These are phyloP conservation scores for Acromyrmex echinatior DNA, from an alignment of 1,140 invertebrate species.

Conservation along the genomic window DNA sequence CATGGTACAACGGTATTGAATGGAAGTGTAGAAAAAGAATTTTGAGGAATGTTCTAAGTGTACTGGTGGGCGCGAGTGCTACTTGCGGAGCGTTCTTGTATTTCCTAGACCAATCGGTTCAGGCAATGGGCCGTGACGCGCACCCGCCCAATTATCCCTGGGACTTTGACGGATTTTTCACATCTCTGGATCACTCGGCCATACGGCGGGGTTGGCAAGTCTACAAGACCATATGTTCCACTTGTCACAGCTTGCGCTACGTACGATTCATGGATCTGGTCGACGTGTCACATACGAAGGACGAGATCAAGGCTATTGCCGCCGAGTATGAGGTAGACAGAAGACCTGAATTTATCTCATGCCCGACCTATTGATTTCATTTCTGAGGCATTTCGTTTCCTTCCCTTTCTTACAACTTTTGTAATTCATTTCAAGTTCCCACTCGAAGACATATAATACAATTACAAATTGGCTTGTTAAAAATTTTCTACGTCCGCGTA, in stretches of 20 bases:
- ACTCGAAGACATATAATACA: constrained; percentile 10
- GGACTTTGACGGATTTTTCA: constrained; percentile 92
- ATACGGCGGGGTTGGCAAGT: constrained; percentile 98
- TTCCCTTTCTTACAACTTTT: not conserved
- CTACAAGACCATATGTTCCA: constrained; percentile 98
- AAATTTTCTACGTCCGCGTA: not conserved
- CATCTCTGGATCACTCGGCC: constrained; percentile 94
- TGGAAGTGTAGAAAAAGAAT: not conserved
- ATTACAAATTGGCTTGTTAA: constrained; percentile 5
- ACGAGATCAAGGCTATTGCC: constrained; percentile 96
- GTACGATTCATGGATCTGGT: constrained; percentile 97
- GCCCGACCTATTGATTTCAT: not conserved
- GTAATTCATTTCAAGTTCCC: not conserved
- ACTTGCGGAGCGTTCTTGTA: constrained; percentile 69
- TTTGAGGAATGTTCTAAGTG: not conserved
- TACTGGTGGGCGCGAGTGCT: constrained; percentile 17
- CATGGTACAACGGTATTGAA: not conserved
- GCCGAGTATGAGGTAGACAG: constrained; percentile 91
- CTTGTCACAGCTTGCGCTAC: constrained; percentile 97
- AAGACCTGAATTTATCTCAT: constrained; percentile 65
- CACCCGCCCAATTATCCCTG: constrained; percentile 94
- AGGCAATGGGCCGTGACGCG: not conserved
- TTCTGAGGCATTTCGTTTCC: not conserved
- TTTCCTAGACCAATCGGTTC: constrained; percentile 70
- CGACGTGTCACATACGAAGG: constrained; percentile 94